Conservation (phyloP, 2,888 invertebrate genomes). For the Osmoderma eremita region DNA sequence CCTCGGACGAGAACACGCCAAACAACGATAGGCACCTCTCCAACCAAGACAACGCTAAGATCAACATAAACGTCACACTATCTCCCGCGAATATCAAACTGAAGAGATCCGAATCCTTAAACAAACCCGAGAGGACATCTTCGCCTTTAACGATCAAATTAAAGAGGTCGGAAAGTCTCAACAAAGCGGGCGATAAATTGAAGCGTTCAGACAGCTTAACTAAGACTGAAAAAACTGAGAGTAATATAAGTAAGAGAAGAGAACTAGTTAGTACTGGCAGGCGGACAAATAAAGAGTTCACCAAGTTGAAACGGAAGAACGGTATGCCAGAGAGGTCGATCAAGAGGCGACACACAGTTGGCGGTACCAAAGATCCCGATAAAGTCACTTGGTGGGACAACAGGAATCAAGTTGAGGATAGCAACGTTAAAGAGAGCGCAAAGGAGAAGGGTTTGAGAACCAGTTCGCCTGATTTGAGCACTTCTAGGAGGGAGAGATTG, state of each 20-base stretch:
- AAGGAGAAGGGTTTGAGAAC: conserved; percentile 69
- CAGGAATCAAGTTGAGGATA: conserved; percentile 65
- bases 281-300: conserved; percentile 66
- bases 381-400: conserved; percentile 70
- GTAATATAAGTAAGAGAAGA: conserved; percentile 79
- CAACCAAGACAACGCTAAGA: conserved; percentile 46
- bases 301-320: conserved; percentile 78
- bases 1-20: conserved; percentile 54
- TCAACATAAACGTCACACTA: conserved; percentile 49
- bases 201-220: conserved; percentile 73
- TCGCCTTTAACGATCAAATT: conserved; percentile 63
- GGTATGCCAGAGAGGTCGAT: conserved; percentile 85
- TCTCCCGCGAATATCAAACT: conserved; percentile 55
- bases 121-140: conserved; percentile 66
- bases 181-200: conserved; percentile 67
- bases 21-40: conserved; percentile 59
- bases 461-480: conserved; percentile 71
- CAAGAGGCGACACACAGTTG: conserved; percentile 91
- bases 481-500: conserved; percentile 61
- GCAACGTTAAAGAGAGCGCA: conserved; percentile 56
- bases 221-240: conserved; percentile 81
- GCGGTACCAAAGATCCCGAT: conserved; percentile 89
- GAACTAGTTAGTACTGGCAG: conserved; percentile 64
- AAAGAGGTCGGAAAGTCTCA: conserved; percentile 72
- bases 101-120: conserved; percentile 72